Conservation (phyloP, 2,113 vertebrate genomes). For the Promerops cafer region DNA sequence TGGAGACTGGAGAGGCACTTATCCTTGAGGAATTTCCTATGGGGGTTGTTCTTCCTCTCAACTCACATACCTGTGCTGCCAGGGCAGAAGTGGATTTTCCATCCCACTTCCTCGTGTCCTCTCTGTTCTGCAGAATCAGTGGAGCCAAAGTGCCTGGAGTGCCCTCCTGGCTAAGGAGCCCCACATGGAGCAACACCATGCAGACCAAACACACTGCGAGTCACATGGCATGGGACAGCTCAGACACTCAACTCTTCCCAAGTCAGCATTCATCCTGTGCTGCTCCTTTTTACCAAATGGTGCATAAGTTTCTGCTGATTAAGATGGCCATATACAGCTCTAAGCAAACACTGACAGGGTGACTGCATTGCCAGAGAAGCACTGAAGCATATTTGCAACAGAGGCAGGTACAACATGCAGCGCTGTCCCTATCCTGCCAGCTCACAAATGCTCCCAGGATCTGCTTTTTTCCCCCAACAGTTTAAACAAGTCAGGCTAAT, state of each 20-base stretch:
- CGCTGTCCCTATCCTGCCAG: not conserved
- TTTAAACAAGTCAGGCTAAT: not conserved
- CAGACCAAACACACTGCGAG: accelerated
- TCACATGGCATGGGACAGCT: not conserved
- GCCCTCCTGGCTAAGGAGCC: not conserved
- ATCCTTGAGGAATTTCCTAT: too few species aligned
- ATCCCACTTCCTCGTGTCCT: too few species aligned
- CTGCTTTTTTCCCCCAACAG: not conserved
- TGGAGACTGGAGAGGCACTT: not conserved
- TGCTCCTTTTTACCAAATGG: not conserved
- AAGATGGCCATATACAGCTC: not conserved
- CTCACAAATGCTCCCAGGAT: not conserved
- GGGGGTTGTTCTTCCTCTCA: too few species aligned
- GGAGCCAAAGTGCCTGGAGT: not conserved
- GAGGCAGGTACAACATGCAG: not conserved
- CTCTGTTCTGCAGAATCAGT: not conserved
- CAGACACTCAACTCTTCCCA: not conserved
- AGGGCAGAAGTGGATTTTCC: too few species aligned
- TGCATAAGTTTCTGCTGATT: not conserved
- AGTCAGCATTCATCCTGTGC: not conserved
- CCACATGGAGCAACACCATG: accelerated
- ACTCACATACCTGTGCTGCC: too few species aligned
- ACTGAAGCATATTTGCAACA: not conserved
- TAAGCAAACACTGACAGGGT: not conserved
- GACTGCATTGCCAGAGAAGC: not conserved